Conservation (phyloP, 1,140 invertebrate genomes). For the Pinna nobilis region DNA sequence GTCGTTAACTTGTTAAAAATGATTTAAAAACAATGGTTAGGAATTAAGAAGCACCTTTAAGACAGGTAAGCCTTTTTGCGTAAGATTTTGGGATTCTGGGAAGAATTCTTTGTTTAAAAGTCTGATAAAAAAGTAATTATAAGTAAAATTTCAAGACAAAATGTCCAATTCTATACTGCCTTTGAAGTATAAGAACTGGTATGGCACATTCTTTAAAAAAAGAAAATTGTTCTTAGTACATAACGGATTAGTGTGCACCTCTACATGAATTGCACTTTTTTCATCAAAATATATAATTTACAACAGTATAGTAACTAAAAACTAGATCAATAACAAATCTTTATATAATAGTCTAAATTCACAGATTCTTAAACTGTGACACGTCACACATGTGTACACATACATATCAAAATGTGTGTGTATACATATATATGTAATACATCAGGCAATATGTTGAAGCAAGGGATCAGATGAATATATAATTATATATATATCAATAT, state of each 20-base stretch:
- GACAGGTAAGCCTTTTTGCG: too few relatives aligned
- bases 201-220: slow-evolving; percentile 34
- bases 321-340: slow-evolving; percentile 25
- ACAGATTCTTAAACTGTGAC: too few relatives aligned
- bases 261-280: slow-evolving; percentile 42
- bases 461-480: neutral
- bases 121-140: too few relatives aligned
- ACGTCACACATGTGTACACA: too few relatives aligned
- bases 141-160: too few relatives aligned
- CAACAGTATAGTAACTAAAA: slow-evolving; percentile 35
- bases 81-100: too few relatives aligned
- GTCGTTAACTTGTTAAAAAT: too few relatives aligned
- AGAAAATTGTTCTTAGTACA: slow-evolving; percentile 37
- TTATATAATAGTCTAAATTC: neutral
- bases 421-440: neutral
- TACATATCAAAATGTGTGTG: slow-evolving; percentile 13
- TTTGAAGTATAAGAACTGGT: too few relatives aligned
- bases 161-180: too few relatives aligned
- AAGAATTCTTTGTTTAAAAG: too few relatives aligned
- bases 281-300: slow-evolving; percentile 49
- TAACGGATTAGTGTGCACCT: slow-evolving; percentile 39
- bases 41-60: too few relatives aligned
- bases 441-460: slow-evolving; percentile 14
- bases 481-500: slow-evolving; percentile 12
- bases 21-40: too few relatives aligned